Evolutionary conservation across 2,113 vertebrate species (phyloP).

Genomic region (Hipposideros armiger): DNA sequence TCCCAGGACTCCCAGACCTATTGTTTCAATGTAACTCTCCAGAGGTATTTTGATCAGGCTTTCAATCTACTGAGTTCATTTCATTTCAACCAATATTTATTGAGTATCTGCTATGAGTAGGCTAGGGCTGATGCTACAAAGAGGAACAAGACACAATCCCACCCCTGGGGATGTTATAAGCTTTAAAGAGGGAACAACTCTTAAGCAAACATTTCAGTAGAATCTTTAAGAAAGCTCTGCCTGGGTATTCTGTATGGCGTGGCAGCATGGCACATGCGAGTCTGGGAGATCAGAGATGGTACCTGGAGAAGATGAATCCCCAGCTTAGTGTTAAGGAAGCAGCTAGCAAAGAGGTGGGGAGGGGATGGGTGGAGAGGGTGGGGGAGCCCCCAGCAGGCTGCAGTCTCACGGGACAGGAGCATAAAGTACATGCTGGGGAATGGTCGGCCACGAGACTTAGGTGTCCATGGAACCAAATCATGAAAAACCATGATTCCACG

Average conservation of each 20-base stretch:
- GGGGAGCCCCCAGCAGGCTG: not conserved
- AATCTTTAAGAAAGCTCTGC: not conserved
- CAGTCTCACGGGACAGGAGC: not conserved
- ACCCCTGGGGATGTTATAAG: not conserved
- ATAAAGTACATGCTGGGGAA: not conserved
- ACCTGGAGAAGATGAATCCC: not conserved
- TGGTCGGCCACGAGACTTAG: not conserved
- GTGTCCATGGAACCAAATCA: not conserved
- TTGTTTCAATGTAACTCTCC: not conserved
- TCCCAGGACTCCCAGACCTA: not conserved
- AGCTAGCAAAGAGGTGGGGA: not conserved
- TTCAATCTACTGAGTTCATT: not conserved
- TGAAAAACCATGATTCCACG: not conserved
- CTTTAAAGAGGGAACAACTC: not conserved
- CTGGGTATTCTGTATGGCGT: not conserved
- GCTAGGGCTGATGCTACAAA: not conserved
- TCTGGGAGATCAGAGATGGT: not conserved
- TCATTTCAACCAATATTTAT: not conserved
- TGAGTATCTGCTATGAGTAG: not conserved
- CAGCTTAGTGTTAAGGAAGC: not conserved
- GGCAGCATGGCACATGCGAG: not conserved
- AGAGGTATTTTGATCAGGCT: not conserved
- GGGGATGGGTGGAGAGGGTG: rapidly evolving
- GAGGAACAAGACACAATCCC: not conserved
- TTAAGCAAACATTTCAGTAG: not conserved